Conservation (phyloP, 2,797 vertebrate species). For the Thripadectes ignobilis region DNA sequence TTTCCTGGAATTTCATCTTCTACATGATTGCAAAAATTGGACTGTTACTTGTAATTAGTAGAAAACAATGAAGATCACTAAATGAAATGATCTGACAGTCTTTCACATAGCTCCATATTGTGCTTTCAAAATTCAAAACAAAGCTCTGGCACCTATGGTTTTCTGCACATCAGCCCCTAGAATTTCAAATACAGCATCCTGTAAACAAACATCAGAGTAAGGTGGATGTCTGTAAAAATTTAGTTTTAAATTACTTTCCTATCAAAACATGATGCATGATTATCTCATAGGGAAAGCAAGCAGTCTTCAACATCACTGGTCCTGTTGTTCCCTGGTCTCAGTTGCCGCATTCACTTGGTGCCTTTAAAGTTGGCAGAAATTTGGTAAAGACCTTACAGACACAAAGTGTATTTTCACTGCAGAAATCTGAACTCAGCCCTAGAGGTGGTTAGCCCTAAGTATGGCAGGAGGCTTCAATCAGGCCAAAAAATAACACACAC, state of each 20-base stretch:
- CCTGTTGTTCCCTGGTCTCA: background rate
- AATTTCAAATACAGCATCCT: background rate
- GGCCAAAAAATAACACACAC: background rate
- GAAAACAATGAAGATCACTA: background rate
- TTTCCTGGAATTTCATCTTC: background rate
- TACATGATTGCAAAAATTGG: background rate
- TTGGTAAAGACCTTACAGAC: background rate
- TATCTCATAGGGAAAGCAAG: background rate
- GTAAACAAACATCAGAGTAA: background rate
- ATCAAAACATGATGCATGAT: background rate
- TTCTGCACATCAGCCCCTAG: background rate
- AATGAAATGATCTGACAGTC: background rate
- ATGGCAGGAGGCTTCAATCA: background rate
- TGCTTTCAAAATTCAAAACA: background rate
- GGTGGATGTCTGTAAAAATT: background rate
- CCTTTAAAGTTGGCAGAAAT: background rate
- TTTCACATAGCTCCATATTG: background rate
- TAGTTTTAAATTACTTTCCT: background rate
- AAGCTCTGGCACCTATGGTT: background rate
- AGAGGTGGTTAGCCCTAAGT: background rate
- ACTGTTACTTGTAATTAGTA: background rate
- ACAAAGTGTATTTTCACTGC: background rate
- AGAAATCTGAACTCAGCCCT: background rate
- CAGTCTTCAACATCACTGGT: background rate
- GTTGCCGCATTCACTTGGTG: background rate